Base-by-base conservation (phyloP, 2,888 invertebrate genomes). In the Encarsia formosa region DNA sequence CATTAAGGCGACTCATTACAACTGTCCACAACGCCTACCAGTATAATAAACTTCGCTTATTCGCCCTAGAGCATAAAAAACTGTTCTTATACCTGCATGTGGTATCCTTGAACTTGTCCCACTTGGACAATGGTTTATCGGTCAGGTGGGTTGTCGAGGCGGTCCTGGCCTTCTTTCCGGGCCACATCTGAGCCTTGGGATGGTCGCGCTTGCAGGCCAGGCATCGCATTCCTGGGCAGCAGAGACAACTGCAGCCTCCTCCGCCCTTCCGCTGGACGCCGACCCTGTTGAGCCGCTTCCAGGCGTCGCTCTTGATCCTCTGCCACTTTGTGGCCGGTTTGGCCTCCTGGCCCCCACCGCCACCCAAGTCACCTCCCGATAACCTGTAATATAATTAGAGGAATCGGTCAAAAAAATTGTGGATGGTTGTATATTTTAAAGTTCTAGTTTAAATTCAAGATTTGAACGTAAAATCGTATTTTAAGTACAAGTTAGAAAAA, bases 181-280 rank as follows among this genome's bases (percentile, higher is more conserved):
- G 60, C 71, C 71, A 69, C 2, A 65, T 47, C 11, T 66, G 58
- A 5, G 62, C 64, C 58, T 72, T 72, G 24, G 64, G 64, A 5
- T n/a, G n/a, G 31, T 67, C 65, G 29, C 65, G 66, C 5, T 67
- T 66, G 49, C 70, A 71, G 1, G 69, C 69, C 3, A 70, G 54
- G 29, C 71, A 73, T 56, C 66, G 65, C 72, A 72, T 73, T 15
- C 53, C n/a, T 5, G 67, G 59, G 31, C 67, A 68, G 29, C 68
- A 63, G 56, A 62, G 57, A 63, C 61, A 59, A 42, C 26, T 22
- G 37, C 37, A 19, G 43, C 26, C n/a, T n/a, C n/a, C n/a, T n/a
- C n/a, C n/a, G n/a, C n/a, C n/a, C n/a, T n/a, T n/a, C n/a, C n/a
- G 52, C 48, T 15, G 46, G 57, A 40, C 57, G 20, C 29, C 29